Percentiles rank a stretch among this genome's conserved stretches.
Conservation (phyloP, 2,888 invertebrate species). For the Nephrotoma guestfalica region DNA sequence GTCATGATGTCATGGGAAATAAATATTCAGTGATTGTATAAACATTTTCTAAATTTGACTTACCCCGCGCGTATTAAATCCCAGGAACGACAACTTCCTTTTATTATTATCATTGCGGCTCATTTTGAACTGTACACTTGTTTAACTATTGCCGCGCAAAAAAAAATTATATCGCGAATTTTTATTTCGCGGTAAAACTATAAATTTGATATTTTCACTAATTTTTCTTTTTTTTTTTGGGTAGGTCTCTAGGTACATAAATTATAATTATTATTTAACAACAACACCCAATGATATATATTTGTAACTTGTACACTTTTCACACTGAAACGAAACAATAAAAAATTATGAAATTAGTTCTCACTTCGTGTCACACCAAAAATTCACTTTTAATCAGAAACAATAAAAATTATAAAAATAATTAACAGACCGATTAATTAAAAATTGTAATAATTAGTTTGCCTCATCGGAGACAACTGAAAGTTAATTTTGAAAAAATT, state of each 20-base stretch:
- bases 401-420: not conserved
- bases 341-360: not conserved
- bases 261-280: not conserved
- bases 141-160: not conserved
- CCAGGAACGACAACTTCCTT: slow-evolving; percentile 59
- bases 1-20: not conserved
- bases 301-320: not conserved
- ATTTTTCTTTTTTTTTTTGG: not conserved
- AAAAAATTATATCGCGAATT: not conserved
- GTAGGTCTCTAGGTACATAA: not conserved
- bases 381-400: not conserved
- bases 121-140: slow-evolving; percentile 17
- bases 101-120: slow-evolving; percentile 38
- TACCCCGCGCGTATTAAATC: slow-evolving; percentile 43
- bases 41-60: slow-evolving; percentile 14
- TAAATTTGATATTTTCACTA: not conserved
- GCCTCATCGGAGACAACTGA: not conserved
- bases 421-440: not conserved
- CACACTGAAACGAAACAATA: not conserved
- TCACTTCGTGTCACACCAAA: not conserved
- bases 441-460: not conserved
- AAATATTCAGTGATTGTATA: not conserved
- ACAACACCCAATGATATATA: not conserved
- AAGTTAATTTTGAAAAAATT: not conserved
- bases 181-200: not conserved